Evolutionary conservation across 2,888 invertebrate genomes (phyloP).

Genomic region (Argynnis bischoffii): DNA sequence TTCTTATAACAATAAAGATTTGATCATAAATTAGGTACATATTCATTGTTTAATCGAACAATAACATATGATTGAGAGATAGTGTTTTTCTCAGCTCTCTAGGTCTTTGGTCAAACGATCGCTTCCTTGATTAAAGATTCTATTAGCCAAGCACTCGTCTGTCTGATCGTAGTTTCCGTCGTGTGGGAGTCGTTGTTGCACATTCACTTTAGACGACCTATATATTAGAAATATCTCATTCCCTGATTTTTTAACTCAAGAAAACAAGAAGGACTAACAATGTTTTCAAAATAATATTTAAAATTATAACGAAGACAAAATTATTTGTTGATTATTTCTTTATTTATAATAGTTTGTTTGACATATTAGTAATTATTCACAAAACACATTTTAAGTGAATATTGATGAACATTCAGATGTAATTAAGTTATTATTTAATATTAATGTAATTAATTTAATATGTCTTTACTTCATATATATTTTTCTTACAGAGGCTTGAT

Average conservation of each 20-base stretch:
- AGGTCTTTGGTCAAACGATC: constrained; percentile 35
- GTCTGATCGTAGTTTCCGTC: constrained; percentile 14
- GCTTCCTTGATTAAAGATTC: constrained; percentile 34
- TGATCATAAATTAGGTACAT: constrained; percentile 9
- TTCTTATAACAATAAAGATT: constrained; percentile 3
- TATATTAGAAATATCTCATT: background rate
- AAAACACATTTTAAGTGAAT: too few species aligned
- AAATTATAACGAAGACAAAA: too few species aligned
- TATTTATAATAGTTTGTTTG: too few species aligned
- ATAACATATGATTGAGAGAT: constrained; percentile 24
- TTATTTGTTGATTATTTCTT: too few species aligned
- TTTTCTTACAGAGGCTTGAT: constrained; percentile 73
- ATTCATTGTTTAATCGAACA: constrained; percentile 20
- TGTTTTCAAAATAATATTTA: too few species aligned
- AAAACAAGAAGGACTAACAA: too few species aligned
- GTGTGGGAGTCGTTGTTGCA: background rate
- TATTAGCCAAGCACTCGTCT: constrained; percentile 6
- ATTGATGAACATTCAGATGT: too few species aligned
- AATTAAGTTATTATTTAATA: too few species aligned
- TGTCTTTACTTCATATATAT: background rate
- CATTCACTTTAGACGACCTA: background rate
- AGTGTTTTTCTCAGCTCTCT: constrained; percentile 35
- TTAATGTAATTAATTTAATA: too few species aligned
- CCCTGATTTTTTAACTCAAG: too few species aligned
- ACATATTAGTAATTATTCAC: too few species aligned